Evolutionary conservation across 2,113 vertebrate species (phyloP).

Genomic region (human (Homo sapiens)): GRCh38 chr17:62004501-62005000

Average conservation of each 20-base stretch:
- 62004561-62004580: background rate
- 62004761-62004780: background rate
- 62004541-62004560: background rate
- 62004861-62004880: background rate
- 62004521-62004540: background rate
- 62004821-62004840: background rate
- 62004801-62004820: background rate
- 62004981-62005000: too few species aligned
- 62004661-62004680: background rate
- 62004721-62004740: slow-evolving; percentile 3
- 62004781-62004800: background rate
- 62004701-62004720: background rate
- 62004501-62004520: background rate
- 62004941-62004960: too few species aligned
- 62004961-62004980: too few species aligned
- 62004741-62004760: background rate
- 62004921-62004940: too few species aligned
- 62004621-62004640: background rate
- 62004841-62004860: background rate
- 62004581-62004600: background rate
- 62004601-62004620: background rate
- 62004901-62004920: too few species aligned
- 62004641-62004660: background rate
- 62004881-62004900: background rate
- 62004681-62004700: background rate